Percentiles rank a stretch among this genome's conserved stretches.
These are phyloP conservation scores for Rhizoglyphus robini DNA, from an alignment of 1,140 invertebrate species.

Conservation along the genomic window DNA sequence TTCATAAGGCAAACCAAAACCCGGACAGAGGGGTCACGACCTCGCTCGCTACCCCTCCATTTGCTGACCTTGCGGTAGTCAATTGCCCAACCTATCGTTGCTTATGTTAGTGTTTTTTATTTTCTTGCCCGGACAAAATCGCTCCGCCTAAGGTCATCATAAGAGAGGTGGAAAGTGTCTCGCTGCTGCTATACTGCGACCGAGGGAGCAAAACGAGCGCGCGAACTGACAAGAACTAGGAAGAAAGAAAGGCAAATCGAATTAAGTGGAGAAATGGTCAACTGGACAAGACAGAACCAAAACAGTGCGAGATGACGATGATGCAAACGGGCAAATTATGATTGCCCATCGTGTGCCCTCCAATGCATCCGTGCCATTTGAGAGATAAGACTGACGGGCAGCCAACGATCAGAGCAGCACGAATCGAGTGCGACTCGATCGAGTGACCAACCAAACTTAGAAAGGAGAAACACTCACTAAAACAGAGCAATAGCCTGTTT, in stretches of 20 bases:
- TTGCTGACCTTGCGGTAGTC: not conserved
- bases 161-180: not conserved
- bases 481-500: too few relatives aligned
- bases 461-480: too few relatives aligned
- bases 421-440: too few relatives aligned
- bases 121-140: slow-evolving; percentile 1
- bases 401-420: too few relatives aligned
- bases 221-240: not conserved
- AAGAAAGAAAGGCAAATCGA: slow-evolving; percentile 4
- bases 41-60: not conserved
- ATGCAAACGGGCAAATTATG: not conserved
- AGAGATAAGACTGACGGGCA: too few relatives aligned
- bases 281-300: not conserved
- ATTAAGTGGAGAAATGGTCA: not conserved
- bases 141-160: slow-evolving; percentile 7
- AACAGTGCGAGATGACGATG: not conserved
- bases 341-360: not conserved
- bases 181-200: not conserved
- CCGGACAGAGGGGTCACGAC: slow-evolving; percentile 9
- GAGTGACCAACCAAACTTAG: too few relatives aligned
- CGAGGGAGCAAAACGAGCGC: too few relatives aligned
- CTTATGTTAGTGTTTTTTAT: not conserved
- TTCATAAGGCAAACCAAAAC: too few relatives aligned
- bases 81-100: not conserved
- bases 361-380: too few relatives aligned